A percentile compares a stretch with the other conserved stretches of the same genome.
These are phyloP conservation scores for Benitochromis conjunctus DNA, from an alignment of 2,113 vertebrate species.

Conservation along the genomic window DNA sequence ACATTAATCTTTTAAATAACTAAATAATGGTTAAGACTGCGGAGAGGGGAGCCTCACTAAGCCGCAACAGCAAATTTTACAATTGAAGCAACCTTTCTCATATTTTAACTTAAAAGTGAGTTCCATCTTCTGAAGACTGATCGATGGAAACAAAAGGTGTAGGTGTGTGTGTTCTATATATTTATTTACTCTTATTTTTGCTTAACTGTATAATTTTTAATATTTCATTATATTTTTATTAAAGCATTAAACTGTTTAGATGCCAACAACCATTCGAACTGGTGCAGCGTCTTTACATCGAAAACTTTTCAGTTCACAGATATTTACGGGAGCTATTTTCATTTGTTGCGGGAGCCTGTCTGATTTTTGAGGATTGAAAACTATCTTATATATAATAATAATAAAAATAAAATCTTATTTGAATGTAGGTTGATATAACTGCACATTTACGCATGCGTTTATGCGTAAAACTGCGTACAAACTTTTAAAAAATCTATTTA, in stretches of 20 bases:
- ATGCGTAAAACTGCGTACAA: background rate
- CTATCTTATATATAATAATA: no score
- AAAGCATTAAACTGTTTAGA: background rate
- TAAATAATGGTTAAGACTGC: background rate
- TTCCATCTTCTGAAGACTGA: background rate
- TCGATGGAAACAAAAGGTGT: background rate
- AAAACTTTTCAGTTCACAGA: accelerated
- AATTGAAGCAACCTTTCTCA: background rate
- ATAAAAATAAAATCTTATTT: no score
- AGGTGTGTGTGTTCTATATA: background rate
- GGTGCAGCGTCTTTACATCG: background rate
- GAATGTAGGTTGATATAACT: background rate
- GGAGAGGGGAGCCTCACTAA: background rate
- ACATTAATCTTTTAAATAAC: background rate
- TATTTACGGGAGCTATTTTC: background rate
- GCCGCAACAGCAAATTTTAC: background rate
- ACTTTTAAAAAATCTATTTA: background rate
- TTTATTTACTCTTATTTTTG: background rate
- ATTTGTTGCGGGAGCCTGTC: background rate
- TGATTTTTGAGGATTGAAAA: background rate
- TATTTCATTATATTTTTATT: background rate
- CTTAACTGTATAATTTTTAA: background rate
- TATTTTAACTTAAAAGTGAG: background rate
- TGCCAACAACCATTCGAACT: background rate
- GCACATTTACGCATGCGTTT: background rate